phyloP scores from a whole-genome alignment of 2,888 invertebrate genomes.

The Mesorhabditis belari region DNA sequence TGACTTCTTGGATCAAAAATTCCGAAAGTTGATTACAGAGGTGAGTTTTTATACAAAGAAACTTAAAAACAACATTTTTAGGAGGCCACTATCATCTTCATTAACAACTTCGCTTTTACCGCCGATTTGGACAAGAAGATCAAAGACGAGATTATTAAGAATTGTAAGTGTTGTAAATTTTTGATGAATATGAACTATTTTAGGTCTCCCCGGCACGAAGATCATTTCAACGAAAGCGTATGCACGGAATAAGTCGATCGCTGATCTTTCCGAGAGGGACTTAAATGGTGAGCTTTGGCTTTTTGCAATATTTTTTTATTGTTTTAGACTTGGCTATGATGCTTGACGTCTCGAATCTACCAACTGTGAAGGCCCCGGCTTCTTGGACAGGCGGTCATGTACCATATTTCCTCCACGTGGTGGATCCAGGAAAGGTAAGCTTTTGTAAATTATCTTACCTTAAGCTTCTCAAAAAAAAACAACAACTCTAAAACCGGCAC shows the following conservation, averaged over 20 bases:
- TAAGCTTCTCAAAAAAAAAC: no score
- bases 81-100: slow-evolving; percentile 74
- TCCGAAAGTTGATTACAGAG: slow-evolving; percentile 84
- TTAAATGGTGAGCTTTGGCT: slow-evolving; percentile 67
- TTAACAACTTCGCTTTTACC: slow-evolving; percentile 98
- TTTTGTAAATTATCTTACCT: no score
- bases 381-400: slow-evolving; percentile 99
- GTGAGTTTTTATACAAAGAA: slow-evolving; percentile 56
- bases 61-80: slow-evolving; percentile 5
- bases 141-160: slow-evolving; percentile 55
- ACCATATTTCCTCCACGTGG: slow-evolving; percentile 93
- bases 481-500: no score
- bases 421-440: slow-evolving; percentile 81
- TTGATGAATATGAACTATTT: no score
- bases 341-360: slow-evolving; percentile 94
- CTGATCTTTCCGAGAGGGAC: slow-evolving; percentile 89
- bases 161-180: no score
- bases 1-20: slow-evolving; percentile 84
- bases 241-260: slow-evolving; percentile 85
- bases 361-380: slow-evolving; percentile 85
- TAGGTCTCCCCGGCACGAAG: slow-evolving; percentile 68
- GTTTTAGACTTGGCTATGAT: slow-evolving; percentile 85
- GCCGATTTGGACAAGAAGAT: slow-evolving; percentile 82
- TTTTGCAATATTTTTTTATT: background rate
- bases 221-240: slow-evolving; percentile 98